Conservation (phyloP, 2,113 vertebrate genomes). For the Spea bombifrons region DNA sequence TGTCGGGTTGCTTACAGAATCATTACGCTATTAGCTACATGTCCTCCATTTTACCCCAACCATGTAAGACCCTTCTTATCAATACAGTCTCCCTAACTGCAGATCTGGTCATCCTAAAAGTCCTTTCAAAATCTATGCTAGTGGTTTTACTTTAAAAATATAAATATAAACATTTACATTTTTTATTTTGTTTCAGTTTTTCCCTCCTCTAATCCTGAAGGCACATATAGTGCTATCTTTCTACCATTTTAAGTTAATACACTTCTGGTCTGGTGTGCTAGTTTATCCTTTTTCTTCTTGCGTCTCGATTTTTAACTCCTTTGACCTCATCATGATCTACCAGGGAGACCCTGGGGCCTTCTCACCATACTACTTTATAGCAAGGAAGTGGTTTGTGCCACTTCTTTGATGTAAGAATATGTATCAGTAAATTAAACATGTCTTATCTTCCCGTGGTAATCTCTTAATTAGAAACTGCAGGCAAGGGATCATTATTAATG, state of each 20-base stretch:
- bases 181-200: no score
- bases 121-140: no score
- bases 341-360: neutral
- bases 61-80: no score
- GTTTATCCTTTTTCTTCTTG: no score
- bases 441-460: slow-evolving; percentile 32
- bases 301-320: no score
- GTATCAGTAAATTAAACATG: slow-evolving; percentile 32
- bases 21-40: no score
- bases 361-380: slow-evolving; percentile 26
- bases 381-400: slow-evolving; percentile 16
- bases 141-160: neutral
- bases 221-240: neutral
- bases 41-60: no score
- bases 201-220: no score
- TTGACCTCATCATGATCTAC: neutral
- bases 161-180: neutral
- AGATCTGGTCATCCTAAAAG: no score
- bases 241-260: neutral
- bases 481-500: slow-evolving; percentile 28
- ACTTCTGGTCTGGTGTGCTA: no score
- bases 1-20: no score
- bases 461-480: slow-evolving; percentile 41
- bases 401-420: slow-evolving; percentile 37
- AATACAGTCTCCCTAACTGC: no score